Base-by-base conservation (phyloP, 2,888 invertebrate genomes). In the Drosophila fulvimacula region DNA sequence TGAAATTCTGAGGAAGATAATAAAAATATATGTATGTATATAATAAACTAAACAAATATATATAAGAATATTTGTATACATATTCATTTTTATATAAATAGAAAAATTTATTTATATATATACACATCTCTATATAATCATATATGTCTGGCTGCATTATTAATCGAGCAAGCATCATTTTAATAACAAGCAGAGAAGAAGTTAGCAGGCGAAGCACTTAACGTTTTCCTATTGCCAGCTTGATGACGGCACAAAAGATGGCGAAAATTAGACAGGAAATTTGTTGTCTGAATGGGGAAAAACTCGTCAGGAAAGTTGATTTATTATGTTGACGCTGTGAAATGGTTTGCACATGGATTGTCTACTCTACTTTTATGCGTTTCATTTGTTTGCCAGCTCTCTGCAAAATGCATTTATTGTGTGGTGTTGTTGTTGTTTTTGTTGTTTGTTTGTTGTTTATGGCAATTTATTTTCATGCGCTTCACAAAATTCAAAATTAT, bases 251-350 rank as follows among this genome's bases (percentile, higher is more conserved):
- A 48, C 48, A 48, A 48, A 48, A 48, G 48, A 32, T 30, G 41
- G 69, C 53, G 57, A 73, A 77, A 84, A 79, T 84, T 69, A 82
- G 76, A 84, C 77, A 76, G 78, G 76, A 83, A 79, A 81, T 73
- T 83, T 79, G 83, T 83, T 81, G 84, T 72, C 83, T 61, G 60
- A 60, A 42, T 56, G 51, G 46, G 24, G 27, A 42, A 53, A 67
- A 53, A 46, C 38, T 42, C 36, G 27, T 30, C 48, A 32, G 51
- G 55, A 51, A 72, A 84, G 68, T 79, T 82, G 82, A 84, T 82
- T 73, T 84, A 82, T 82, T 84, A 75, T 84, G 76, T 81, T 84
- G 84, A 73, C 69, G 72, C 74, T 68, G 73, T 62, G 72, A 81
- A 84, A 81, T 84, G 79, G 60, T 76, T 81, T 84, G 81, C 55